Conservation (phyloP, 2,888 invertebrate species). For the Euzetes globulus region DNA sequence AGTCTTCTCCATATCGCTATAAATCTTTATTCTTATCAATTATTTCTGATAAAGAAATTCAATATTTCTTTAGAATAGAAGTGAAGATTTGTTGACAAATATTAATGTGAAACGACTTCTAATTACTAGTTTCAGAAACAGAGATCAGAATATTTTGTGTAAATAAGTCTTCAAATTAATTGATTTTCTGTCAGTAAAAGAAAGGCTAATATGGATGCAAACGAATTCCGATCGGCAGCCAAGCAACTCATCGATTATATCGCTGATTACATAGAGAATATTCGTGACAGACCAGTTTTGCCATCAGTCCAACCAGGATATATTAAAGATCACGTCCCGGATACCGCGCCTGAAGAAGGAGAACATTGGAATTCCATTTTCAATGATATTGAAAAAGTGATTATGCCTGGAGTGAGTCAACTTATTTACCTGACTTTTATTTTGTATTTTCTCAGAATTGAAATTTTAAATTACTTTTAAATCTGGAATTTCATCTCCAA, state of each 20-base stretch:
- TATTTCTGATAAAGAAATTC: too few relatives aligned
- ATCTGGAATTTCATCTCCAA: too few relatives aligned
- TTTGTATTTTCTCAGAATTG: not conserved
- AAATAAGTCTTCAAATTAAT: not conserved
- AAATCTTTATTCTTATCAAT: not conserved
- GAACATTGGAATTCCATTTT: slow-evolving; percentile 82
- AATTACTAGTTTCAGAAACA: not conserved
- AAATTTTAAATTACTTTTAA: not conserved
- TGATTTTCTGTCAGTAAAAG: not conserved
- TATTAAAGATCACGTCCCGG: slow-evolving; percentile 68
- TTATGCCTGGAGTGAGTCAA: slow-evolving; percentile 72
- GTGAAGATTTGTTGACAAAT: too few relatives aligned
- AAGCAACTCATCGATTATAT: slow-evolving; percentile 63
- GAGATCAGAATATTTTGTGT: not conserved
- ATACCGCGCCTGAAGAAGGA: slow-evolving; percentile 69
- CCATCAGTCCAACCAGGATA: slow-evolving; percentile 87
- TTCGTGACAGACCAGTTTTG: slow-evolving; percentile 60
- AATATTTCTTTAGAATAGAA: too few relatives aligned
- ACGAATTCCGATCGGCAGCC: slow-evolving; percentile 39
- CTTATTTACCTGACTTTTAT: not conserved
- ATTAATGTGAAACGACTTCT: too few relatives aligned
- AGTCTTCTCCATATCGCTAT: not conserved
- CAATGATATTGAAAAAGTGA: slow-evolving; percentile 72
- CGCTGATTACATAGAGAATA: slow-evolving; percentile 77
- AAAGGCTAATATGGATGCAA: slow-evolving; percentile 37